Conservation (phyloP, 2,797 vertebrate genomes). For the Coreius guichenoti region DNA sequence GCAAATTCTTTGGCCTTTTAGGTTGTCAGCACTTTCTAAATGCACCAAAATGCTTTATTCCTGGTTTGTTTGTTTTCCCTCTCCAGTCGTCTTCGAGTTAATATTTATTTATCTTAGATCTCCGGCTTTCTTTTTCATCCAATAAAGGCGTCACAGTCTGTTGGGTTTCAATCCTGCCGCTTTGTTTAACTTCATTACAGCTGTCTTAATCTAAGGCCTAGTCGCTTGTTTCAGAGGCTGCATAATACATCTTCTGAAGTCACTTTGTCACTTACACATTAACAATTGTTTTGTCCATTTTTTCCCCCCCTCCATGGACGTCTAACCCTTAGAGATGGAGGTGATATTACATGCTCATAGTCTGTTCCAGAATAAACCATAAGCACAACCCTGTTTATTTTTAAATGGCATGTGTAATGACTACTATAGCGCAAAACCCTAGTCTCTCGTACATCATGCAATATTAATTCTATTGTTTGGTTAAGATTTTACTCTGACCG, state of each 20-base stretch:
- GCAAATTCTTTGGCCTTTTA: slow-evolving; percentile 89
- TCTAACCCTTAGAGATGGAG: not conserved
- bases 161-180: slow-evolving; percentile 79
- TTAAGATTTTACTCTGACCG: slow-evolving; percentile 15
- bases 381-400: not conserved
- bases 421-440: not conserved
- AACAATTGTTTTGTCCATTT: slow-evolving; percentile 35
- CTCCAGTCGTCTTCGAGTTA: slow-evolving; percentile 77
- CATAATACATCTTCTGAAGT: slow-evolving; percentile 82
- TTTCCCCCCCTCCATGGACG: not conserved
- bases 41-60: slow-evolving; percentile 72
- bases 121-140: slow-evolving; percentile 73
- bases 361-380: not conserved
- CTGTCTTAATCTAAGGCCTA: slow-evolving; percentile 83
- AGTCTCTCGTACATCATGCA: not conserved
- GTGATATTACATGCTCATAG: slow-evolving; percentile 2
- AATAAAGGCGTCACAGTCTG: slow-evolving; percentile 85
- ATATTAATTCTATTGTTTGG: slow-evolving; percentile 36
- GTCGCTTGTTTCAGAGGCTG: slow-evolving; percentile 76
- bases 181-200: slow-evolving; percentile 91
- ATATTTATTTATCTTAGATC: slow-evolving; percentile 91
- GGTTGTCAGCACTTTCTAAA: slow-evolving; percentile 90
- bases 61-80: slow-evolving; percentile 76
- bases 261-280: slow-evolving; percentile 71
- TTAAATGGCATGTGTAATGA: not conserved